Evolutionary conservation across 2,113 vertebrate species (phyloP).

Genomic region (Redunca redunca): DNA sequence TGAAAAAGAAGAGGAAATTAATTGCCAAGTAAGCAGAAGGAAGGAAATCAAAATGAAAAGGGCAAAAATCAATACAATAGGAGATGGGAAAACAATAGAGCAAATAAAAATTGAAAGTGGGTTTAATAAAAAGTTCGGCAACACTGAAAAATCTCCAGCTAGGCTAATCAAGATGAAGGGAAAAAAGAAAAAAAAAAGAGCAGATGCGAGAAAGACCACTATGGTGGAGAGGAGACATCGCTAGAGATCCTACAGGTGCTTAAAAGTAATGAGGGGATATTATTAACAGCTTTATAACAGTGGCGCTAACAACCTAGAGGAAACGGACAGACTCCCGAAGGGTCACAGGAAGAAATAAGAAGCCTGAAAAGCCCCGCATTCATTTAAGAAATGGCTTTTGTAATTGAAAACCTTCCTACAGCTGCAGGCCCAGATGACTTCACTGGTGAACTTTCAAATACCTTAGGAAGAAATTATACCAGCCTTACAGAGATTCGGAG

Average conservation of each 20-base stretch:
- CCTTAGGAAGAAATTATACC: too few species aligned
- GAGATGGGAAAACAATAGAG: background rate
- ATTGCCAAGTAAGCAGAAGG: background rate
- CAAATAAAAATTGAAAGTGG: background rate
- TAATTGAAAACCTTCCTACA: background rate
- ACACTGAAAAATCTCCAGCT: background rate
- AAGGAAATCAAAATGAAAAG: background rate
- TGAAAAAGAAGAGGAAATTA: background rate
- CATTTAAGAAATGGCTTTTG: background rate
- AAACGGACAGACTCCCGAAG: background rate
- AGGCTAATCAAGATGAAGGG: background rate
- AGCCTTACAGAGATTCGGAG: fast-evolving
- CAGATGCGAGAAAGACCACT: background rate
- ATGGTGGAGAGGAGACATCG: background rate
- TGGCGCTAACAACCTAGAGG: background rate
- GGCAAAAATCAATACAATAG: background rate
- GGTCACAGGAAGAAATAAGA: background rate
- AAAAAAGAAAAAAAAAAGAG: too few species aligned
- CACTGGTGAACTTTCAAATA: too few species aligned
- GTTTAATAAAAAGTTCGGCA: background rate
- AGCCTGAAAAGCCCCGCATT: background rate
- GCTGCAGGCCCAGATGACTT: background rate
- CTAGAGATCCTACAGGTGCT: background rate
- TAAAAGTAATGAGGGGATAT: background rate
- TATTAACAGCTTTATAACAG: background rate